Evolutionary conservation across 2,797 vertebrate genomes (phyloP).

Genomic region (Lepilemur septentrionalis): DNA sequence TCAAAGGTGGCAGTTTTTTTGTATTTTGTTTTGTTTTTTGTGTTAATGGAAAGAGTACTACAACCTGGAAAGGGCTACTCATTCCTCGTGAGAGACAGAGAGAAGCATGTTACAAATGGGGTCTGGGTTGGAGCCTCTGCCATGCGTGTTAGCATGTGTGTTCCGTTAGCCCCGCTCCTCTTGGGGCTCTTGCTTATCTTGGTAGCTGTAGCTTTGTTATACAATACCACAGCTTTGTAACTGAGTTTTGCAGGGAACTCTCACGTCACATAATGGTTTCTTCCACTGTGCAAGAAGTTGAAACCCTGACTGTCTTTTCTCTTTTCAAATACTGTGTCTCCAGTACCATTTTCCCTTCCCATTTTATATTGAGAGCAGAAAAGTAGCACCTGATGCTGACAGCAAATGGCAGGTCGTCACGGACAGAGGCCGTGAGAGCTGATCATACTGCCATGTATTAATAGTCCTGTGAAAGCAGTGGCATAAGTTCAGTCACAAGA

Average conservation of each 20-base stretch:
- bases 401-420: not conserved
- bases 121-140: not conserved
- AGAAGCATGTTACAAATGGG: not conserved
- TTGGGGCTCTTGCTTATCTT: not conserved
- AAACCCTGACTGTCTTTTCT: not conserved
- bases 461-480: conserved; percentile 31
- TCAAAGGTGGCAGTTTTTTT: not conserved
- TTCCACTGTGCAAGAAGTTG: not conserved
- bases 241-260: accelerated
- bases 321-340: not conserved
- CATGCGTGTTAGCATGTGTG: not conserved
- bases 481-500: conserved; percentile 32
- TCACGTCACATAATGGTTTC: not conserved
- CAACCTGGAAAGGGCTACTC: not conserved
- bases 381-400: not conserved
- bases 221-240: accelerated
- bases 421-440: not conserved
- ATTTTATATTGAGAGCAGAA: not conserved
- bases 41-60: not conserved
- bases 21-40: not conserved
- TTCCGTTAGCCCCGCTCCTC: not conserved
- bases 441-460: conserved; percentile 5
- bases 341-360: not conserved
- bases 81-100: not conserved
- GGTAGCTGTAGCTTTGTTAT: not conserved